Conservation (phyloP, 2,113 vertebrate species). For the Seriola quinqueradiata region DNA sequence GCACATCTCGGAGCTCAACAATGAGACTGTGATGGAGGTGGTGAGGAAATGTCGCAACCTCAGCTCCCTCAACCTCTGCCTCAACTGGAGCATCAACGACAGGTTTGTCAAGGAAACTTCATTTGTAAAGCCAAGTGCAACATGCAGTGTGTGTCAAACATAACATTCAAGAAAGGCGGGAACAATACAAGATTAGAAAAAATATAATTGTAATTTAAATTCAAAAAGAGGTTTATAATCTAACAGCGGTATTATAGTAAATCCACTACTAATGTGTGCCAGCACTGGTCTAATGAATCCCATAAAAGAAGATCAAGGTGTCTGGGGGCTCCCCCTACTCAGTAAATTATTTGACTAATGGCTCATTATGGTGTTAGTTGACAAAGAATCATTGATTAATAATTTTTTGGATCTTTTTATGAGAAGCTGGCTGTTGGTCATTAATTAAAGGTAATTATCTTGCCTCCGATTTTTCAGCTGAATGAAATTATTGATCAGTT, state of each 20-base stretch:
- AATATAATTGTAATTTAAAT: not conserved
- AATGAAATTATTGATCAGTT: not conserved
- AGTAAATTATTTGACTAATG: slow-evolving; percentile 38
- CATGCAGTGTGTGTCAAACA: not conserved
- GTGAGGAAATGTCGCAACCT: slow-evolving; percentile 96
- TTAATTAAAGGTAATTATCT: slow-evolving; percentile 35
- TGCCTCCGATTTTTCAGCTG: too few species aligned
- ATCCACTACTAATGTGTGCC: slow-evolving; percentile 23
- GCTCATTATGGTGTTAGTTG: slow-evolving; percentile 42
- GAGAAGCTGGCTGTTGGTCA: slow-evolving; percentile 13
- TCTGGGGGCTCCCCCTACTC: not conserved
- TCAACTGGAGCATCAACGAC: slow-evolving; percentile 99
- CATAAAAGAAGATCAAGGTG: slow-evolving; percentile 30
- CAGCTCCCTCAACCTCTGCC: slow-evolving; percentile 97
- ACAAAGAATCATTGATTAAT: slow-evolving; percentile 36
- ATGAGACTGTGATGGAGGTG: slow-evolving; percentile 99
- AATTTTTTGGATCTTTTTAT: slow-evolving; percentile 35
- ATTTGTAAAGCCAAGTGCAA: not conserved
- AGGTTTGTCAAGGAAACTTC: slow-evolving; percentile 82
- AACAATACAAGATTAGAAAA: not conserved
- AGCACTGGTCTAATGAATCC: slow-evolving; percentile 34
- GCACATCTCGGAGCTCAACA: slow-evolving; percentile 98
- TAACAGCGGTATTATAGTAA: slow-evolving; percentile 16
- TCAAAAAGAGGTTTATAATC: slow-evolving; percentile 5
- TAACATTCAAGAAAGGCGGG: too few species aligned